These are phyloP conservation scores for Cyrtorhinus lividipennis DNA, from an alignment of 1,140 invertebrate species.

Conservation along the genomic window DNA sequence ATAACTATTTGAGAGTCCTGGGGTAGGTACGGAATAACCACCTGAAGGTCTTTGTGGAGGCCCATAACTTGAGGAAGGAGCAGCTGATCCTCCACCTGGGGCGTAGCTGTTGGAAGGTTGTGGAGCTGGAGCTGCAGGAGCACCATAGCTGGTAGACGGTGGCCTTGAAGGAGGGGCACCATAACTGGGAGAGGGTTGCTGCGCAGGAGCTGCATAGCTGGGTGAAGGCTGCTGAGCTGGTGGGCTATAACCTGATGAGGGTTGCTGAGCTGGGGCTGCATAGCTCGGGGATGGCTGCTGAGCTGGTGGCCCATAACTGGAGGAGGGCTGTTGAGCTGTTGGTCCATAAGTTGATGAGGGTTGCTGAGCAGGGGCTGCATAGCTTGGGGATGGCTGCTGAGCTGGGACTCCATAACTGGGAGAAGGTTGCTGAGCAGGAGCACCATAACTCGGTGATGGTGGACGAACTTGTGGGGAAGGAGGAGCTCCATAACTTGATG, in stretches of 20 bases:
- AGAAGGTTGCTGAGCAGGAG: slow-evolving; percentile 12
- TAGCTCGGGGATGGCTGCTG: slow-evolving; percentile 3
- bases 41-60: too few relatives aligned
- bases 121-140: slow-evolving; percentile 11
- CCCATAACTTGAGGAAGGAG: too few relatives aligned
- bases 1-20: neutral
- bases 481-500: slow-evolving; percentile 16
- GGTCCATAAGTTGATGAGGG: slow-evolving; percentile 11
- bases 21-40: slow-evolving; percentile 18
- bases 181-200: neutral
- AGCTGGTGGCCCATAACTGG: slow-evolving; percentile 3
- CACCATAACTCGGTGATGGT: neutral
- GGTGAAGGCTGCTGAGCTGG: slow-evolving; percentile 1
- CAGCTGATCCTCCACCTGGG: too few relatives aligned
- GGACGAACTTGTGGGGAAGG: neutral
- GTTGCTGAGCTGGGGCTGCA: slow-evolving; percentile 13
- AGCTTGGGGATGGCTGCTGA: slow-evolving; percentile 8
- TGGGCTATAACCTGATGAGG: slow-evolving; percentile 1
- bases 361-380: neutral
- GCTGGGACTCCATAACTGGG: slow-evolving; percentile 17
- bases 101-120: too few relatives aligned
- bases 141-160: slow-evolving; percentile 19
- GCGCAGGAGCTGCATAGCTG: slow-evolving; percentile 13
- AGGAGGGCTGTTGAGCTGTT: neutral
- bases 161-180: neutral